Base-by-base conservation (phyloP, 1,140 invertebrate species). In the Anoplophora glabripennis region DNA sequence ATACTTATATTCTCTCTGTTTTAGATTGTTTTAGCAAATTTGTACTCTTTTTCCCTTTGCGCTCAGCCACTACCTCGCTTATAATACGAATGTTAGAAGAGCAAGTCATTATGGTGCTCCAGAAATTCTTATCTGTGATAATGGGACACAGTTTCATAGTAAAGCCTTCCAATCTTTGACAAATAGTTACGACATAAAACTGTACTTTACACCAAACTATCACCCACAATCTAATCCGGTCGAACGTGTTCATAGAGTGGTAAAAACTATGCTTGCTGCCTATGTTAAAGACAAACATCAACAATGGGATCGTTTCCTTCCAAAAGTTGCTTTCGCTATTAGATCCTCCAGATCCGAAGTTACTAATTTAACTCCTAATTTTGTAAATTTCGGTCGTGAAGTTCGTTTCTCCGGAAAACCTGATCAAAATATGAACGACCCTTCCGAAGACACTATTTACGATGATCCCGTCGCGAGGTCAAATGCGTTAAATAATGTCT, bases 181-280 rank as follows among this genome's bases (percentile, higher is more conserved):
- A 9, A 5, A 12, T 11, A 34, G 45, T 12, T 63, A 55, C 28
- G 3, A 38, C 9, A 44, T 58, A 10, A 54, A 51, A 54, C 36
- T 46, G 1, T 33, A n/a, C 0, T 63, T 40, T 40, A 63, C 37
- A 1, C 3, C 55, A 0, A 42, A 36, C 15, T 62, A 62, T 45
- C 53, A 64, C 54, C 47, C 58, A 10, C 53, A 61, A 21, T 38
- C 56, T 9, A 65, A 65, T 40, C 63, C 60, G 1, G 47, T 47
- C 2, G 63, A 65, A 28, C 18, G 59, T 9, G 41, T 62, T 0
- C 72, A 75, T 53, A 42, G 66, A 34, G 66, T 69, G 7, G 15
- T 75, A 8, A 70, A 69, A 21, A 66, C 63, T 7, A 66, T 69
- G 57, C 47, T 28, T 28, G 21, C 21, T 2, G 21, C 21, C 5